Base-by-base conservation (phyloP, 2,888 invertebrate species). In the Drosophila anomelani region DNA sequence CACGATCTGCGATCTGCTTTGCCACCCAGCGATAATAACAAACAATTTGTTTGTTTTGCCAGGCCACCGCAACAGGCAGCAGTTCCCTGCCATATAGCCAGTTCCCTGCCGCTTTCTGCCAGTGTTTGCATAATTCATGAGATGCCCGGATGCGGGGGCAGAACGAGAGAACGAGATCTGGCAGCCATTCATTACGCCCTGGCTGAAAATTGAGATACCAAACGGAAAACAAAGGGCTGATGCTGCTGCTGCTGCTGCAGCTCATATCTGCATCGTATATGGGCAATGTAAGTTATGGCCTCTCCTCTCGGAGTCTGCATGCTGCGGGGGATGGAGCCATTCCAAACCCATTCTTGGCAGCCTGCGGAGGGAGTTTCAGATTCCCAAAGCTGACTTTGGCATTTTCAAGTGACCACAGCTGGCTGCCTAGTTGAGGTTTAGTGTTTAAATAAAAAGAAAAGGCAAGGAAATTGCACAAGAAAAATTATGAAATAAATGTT, bases 21-120 rank as follows among this genome's bases (percentile, higher is more conserved):
- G 85, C 85, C 85, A 85, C 85, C 85, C 85, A 85, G 73, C 78
- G 88, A 81, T 83, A 88, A 83, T 81, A 85, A 85, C 85, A 85
- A 85, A 88, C 85, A 88, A 85, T 88, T 85, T 88, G 88, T 85
- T 88, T 85, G 85, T 87, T 85, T 77, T 73, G 64, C 56, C 69
- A 46, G 57, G 63, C 43, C 61, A 55, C 54, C 39, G 47, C 59
- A 47, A 56, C 46, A 49, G 51, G 39, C 41, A 47, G 39, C 41
- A 47, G 47, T 60, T 46, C 53, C 63, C 47, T 56, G 34, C 47
- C 23, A 5, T 2, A 17, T 57, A 46, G 54, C 68, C 60, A 39
- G 29, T 54, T 64, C 78, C 62, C 57, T 54, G 77, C 64, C 20
- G 4, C 9, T 34, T 10, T 34, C 60, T 70, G 85, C 62, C 73